phyloP scores from a whole-genome alignment of 2,113 vertebrate species.

The Zeus faber region DNA sequence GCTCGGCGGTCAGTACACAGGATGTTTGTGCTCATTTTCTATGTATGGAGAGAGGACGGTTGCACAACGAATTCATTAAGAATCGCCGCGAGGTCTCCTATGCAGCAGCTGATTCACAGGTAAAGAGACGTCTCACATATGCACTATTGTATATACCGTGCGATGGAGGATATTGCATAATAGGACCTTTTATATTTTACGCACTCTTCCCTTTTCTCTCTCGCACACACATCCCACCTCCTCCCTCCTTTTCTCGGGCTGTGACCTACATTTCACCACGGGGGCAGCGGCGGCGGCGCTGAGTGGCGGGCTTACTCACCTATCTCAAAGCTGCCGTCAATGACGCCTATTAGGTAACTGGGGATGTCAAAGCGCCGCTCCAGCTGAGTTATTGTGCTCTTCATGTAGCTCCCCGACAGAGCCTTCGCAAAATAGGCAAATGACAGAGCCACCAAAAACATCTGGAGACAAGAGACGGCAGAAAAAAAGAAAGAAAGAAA shows the following conservation, averaged over 20 bases:
- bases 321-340: slow-evolving; percentile 95
- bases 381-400: slow-evolving; percentile 94
- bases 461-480: slow-evolving; percentile 59
- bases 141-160: no score
- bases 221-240: background rate
- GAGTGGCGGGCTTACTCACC: slow-evolving; percentile 75
- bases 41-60: no score
- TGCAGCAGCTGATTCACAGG: slow-evolving; percentile 9
- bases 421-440: slow-evolving; percentile 94
- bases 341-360: slow-evolving; percentile 89
- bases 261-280: slow-evolving; percentile 25
- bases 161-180: slow-evolving; percentile 6
- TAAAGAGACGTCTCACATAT: background rate
- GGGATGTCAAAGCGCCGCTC: slow-evolving; percentile 93
- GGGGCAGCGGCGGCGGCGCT: slow-evolving; percentile 36
- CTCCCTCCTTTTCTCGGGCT: background rate
- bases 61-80: slow-evolving; percentile 7
- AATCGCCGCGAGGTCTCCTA: background rate
- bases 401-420: slow-evolving; percentile 90
- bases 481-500: background rate
- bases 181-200: slow-evolving; percentile 1
- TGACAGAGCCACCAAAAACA: slow-evolving; percentile 87
- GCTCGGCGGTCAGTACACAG: no score
- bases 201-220: no score
- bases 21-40: no score